Evolutionary conservation across 2,113 vertebrate species (phyloP).

Genomic region (Empidonax alnorum): DNA sequence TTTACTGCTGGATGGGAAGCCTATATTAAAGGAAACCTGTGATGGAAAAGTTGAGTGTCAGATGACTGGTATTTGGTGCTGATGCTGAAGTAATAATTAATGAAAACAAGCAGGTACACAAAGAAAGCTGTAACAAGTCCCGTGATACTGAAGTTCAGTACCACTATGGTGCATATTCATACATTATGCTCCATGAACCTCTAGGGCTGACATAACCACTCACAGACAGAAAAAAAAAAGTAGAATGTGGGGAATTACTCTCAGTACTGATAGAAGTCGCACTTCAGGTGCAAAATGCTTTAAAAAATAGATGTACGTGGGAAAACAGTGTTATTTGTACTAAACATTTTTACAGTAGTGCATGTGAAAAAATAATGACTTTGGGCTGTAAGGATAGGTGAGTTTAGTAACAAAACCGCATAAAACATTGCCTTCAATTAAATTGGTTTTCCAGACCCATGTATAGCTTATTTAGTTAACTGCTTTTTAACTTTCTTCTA

Average conservation of each 20-base stretch:
- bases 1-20: neutral
- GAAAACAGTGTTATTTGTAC: neutral
- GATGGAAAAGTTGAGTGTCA: neutral
- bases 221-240: neutral
- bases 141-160: neutral
- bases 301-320: neutral
- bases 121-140: neutral
- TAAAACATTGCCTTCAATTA: neutral
- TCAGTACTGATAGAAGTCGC: neutral
- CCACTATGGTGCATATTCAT: neutral
- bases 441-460: neutral
- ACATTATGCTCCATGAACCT: neutral
- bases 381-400: neutral
- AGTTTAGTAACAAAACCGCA: neutral
- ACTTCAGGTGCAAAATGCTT: neutral
- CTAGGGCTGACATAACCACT: neutral
- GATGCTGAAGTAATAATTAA: neutral
- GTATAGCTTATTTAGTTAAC: neutral
- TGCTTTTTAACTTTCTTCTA: neutral
- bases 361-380: neutral
- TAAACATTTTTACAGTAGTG: neutral
- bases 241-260: constrained; percentile 11
- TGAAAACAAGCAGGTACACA: neutral
- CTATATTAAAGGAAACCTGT: neutral
- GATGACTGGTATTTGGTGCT: neutral